Evolutionary conservation across 1,140 invertebrate genomes (phyloP).

Genomic region (Lysiphlebus fabarum): DNA sequence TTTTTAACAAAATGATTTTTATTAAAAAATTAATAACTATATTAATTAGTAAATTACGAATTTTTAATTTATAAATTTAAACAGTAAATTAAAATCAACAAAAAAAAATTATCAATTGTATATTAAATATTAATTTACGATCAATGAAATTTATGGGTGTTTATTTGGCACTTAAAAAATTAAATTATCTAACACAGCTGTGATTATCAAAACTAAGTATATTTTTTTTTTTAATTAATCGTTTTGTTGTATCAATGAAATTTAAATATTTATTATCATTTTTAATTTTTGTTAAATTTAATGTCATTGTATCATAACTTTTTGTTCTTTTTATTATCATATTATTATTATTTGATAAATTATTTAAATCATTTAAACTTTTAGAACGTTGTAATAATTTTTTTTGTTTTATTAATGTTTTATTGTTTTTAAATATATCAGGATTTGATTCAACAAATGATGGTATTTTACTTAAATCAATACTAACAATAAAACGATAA

Average conservation of each 20-base stretch:
- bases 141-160: too few species aligned
- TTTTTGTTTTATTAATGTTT: not conserved
- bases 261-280: conserved; percentile 1
- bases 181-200: conserved; percentile 31
- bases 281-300: not conserved
- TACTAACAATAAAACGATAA: conserved; percentile 40
- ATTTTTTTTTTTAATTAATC: conserved; percentile 22
- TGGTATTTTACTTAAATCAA: conserved; percentile 44
- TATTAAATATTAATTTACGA: too few species aligned
- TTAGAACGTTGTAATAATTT: conserved; percentile 20
- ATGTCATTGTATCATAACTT: conserved; percentile 4
- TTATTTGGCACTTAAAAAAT: too few species aligned
- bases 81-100: too few species aligned
- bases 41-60: too few species aligned
- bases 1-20: too few species aligned
- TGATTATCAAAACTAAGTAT: conserved; percentile 27
- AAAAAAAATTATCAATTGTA: too few species aligned
- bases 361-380: conserved; percentile 25
- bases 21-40: too few species aligned
- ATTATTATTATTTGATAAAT: conserved; percentile 7
- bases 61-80: too few species aligned
- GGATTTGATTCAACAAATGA: conserved; percentile 35
- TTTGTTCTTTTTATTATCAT: not conserved
- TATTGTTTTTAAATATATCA: conserved; percentile 33
- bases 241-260: conserved; percentile 11